phyloP scores from a whole-genome alignment of 2,797 vertebrate genomes.

The Hydrophis major region DNA sequence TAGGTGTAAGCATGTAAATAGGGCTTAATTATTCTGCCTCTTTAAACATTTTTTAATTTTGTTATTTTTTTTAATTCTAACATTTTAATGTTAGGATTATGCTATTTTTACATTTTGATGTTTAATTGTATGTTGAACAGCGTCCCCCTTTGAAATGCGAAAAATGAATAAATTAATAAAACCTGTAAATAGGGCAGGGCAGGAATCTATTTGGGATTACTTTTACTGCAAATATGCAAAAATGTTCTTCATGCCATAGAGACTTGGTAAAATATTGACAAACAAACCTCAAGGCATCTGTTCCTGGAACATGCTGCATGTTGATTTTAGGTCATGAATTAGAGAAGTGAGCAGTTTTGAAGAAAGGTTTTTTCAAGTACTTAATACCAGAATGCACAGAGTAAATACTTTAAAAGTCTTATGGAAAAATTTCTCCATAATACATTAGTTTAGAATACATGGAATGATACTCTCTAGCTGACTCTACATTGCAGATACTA shows the following conservation, averaged over 20 bases:
- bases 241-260: background rate
- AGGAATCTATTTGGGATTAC: background rate
- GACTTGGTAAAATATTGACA: background rate
- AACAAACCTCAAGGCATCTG: background rate
- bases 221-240: background rate
- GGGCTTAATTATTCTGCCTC: background rate
- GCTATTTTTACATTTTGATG: background rate
- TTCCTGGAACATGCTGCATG: background rate
- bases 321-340: background rate
- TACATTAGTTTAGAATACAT: background rate
- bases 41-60: background rate
- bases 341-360: background rate
- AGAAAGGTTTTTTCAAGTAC: background rate
- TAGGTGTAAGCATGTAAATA: background rate
- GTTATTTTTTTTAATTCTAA: background rate
- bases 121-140: background rate
- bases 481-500: background rate
- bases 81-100: background rate
- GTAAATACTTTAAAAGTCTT: background rate
- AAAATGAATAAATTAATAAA: too few species aligned
- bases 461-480: background rate
- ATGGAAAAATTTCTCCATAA: background rate
- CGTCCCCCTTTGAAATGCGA: background rate
- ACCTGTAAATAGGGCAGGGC: background rate
- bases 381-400: background rate